phyloP scores from a whole-genome alignment of 53 echinoderm and acorn worm species.

The Patiria pectinifera region DNA sequence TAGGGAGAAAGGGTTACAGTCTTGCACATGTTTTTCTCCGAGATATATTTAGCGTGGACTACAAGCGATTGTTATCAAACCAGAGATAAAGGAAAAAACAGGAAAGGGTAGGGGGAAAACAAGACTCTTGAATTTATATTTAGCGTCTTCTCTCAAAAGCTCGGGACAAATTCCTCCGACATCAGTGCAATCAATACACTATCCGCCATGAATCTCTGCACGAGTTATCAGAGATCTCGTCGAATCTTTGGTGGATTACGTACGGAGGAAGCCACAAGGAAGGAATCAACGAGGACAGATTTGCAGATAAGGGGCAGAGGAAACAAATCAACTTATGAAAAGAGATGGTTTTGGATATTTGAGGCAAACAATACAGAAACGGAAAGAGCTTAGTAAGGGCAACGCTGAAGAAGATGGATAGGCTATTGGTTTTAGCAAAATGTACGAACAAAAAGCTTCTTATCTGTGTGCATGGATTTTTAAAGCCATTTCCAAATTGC shows the following conservation, averaged over 20 bases:
- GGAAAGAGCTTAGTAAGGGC: neutral
- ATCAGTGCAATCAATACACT: neutral
- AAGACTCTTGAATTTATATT: neutral
- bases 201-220: neutral
- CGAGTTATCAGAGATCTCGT: neutral
- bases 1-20: too few relatives aligned
- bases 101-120: neutral
- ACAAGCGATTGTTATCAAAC: too few relatives aligned
- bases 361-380: too few relatives aligned
- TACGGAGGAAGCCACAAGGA: neutral
- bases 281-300: neutral
- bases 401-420: neutral
- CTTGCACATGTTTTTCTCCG: too few relatives aligned
- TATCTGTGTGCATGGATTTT: neutral
- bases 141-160: too few relatives aligned
- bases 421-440: neutral
- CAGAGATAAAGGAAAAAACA: neutral
- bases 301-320: too few relatives aligned
- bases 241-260: neutral
- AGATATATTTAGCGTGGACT: too few relatives aligned
- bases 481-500: neutral
- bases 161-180: neutral
- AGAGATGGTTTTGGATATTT: too few relatives aligned
- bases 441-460: neutral
- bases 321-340: too few relatives aligned